Conservation (phyloP, 2,888 invertebrate species). For the Lochmaea crataegi region DNA sequence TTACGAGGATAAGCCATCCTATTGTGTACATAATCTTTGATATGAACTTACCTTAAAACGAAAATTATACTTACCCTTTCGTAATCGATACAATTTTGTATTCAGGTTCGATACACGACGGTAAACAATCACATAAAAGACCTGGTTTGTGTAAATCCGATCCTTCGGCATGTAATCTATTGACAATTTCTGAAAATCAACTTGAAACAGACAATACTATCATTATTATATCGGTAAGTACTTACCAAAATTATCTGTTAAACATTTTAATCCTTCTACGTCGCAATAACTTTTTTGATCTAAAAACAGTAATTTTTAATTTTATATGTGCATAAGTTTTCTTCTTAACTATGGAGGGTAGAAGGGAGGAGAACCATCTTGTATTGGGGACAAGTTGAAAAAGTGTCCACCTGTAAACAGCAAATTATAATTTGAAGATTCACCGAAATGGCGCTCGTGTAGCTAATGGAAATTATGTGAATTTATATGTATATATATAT, state of each 20-base stretch:
- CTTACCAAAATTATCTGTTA: conserved; percentile 66
- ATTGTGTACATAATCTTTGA: too few species aligned
- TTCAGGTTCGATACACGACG: conserved; percentile 71
- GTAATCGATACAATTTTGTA: conserved; percentile 68
- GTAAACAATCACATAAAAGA: conserved; percentile 70
- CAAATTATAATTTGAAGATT: too few species aligned
- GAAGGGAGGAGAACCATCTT: too few species aligned
- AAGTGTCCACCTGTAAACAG: too few species aligned
- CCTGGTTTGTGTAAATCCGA: conserved; percentile 63
- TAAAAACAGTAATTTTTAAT: conserved; percentile 52
- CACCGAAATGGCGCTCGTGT: too few species aligned
- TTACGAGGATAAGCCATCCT: too few species aligned
- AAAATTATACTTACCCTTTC: conserved; percentile 63
- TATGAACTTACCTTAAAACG: too few species aligned
- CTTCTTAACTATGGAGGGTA: too few species aligned
- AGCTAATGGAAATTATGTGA: too few species aligned
- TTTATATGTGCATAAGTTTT: not conserved
- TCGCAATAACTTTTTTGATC: conserved; percentile 66
- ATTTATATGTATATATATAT: too few species aligned
- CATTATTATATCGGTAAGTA: conserved; percentile 10
- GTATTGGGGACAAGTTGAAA: too few species aligned
- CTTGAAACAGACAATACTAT: too few species aligned
- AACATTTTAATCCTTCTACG: conserved; percentile 69
- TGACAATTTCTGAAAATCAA: conserved; percentile 61
- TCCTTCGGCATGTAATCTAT: conserved; percentile 62